Evolutionary conservation across 2,888 invertebrate species (phyloP), one percentile per base, ranked within the genome.

Genomic region (Oxystoma pomonae): DNA sequence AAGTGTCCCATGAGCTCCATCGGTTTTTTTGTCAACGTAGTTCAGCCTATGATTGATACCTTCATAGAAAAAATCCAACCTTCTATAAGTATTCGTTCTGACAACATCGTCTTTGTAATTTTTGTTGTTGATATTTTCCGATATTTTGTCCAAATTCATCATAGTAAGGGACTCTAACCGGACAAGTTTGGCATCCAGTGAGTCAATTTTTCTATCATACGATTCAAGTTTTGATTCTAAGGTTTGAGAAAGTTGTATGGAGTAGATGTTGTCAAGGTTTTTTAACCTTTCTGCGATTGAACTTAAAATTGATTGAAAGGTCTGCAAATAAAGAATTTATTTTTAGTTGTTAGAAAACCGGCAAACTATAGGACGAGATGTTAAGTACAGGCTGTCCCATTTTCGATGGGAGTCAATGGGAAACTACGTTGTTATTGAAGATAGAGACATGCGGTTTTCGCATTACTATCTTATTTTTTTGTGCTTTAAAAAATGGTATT

Each of bases 61-160:
- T 59, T 83, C 82, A 63, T 80, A 81, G 35, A 76, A 71, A 1
- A 75, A 72, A 66, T 82, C 82, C n/a, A 82, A 71, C 70, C 81
- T 82, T 64, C 80, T 74, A 57, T 74, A 70, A 17, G 77, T 69
- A 62, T 80, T 80, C 5, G 80, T 81, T 61, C 73, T 77, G 50
- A 73, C 68, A 22, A 81, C 70, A 59, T 82, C 80, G 63, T 81
- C 79, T 68, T 80, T 82, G 68, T 80, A 77, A 65, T 79, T 78
- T 65, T 76, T 75, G 59, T 77, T 77, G 70, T 77, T 80, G 59
- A 80, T 76, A 60, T 79, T 78, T 71, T 78, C 79, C 1, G 75
- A 75, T 55, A 80, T 75, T 69, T 77, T 77, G 20, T 80, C 79
- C 60, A 80, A 70, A 62, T 79, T 78, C 18, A 76, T 66, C 65